Evolutionary conservation across 2,113 vertebrate genomes (phyloP), one percentile per base, ranked within the genome.

Genomic region (Mola mola): DNA sequence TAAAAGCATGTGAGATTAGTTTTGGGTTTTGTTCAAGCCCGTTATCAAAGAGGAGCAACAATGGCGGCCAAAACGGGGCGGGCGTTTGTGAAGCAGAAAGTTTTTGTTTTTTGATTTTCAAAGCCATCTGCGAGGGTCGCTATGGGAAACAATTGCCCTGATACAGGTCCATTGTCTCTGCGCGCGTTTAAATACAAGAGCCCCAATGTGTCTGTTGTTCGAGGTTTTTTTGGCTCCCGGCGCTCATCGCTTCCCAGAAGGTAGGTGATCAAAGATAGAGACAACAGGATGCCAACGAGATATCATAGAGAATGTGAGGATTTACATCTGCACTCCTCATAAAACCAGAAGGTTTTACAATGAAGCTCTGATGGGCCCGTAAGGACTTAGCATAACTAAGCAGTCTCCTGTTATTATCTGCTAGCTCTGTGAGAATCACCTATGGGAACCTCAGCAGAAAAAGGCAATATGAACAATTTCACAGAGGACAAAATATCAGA

Each of bases 321-420:
- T 91, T 91, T 92, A 87, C 82, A 89, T 87, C 76, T 84, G 83
- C 79, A 74, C 59, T 75, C n/a, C n/a, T 64, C 47, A 85, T 73
- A 77, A 79, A 77, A 81, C 82, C 82, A 74, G 42, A 74, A 22
- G 71, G 76, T 71, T 46, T 84, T 75, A 82, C 78, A 87, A 78
- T 68, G n/a, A 68, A 43, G 71, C 65, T 56, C 51, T 20, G 34
- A 80, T n/a, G 47, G 60, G 50, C 61, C 80, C 49, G 1, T 16
- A 4, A 42, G 63, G 41, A 43, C 22, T n/a, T 13, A 15, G 21
- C 9, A 13, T 21, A n/a, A 29, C 3, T 44, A 66, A 61, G 75
- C 59, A 69, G 65, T 73, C 73, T 85, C 72, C 59, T 82, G 62
- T 75, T 75, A 73, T 75, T 65, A 65, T 79, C 56, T n/a, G n/a